Conservation (phyloP, 2,888 invertebrate genomes). For the Drosophila buzzatii region DNA sequence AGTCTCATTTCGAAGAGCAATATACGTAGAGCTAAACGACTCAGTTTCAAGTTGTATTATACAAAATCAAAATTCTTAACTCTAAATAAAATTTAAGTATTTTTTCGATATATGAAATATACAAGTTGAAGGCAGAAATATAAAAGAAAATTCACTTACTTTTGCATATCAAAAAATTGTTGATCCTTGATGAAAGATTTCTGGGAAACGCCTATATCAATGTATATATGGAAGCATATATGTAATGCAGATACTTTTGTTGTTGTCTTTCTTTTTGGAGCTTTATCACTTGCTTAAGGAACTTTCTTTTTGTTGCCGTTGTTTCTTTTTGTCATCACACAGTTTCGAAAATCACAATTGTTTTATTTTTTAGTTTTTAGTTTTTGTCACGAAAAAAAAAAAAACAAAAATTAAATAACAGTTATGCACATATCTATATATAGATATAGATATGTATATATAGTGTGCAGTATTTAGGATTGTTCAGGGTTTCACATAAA, state of each 20-base stretch:
- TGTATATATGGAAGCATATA: not conserved
- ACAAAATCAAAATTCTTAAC: too few relatives aligned
- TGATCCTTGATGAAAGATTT: constrained; percentile 6
- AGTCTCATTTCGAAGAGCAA: too few relatives aligned
- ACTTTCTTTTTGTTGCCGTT: constrained; percentile 68
- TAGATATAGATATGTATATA: not conserved
- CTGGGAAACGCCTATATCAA: not conserved
- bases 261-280: constrained; percentile 7
- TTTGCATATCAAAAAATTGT: constrained; percentile 28
- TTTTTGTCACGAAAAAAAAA: constrained; percentile 61
- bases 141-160: constrained; percentile 25
- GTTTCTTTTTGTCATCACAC: constrained; percentile 77
- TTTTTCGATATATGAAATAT: too few relatives aligned
- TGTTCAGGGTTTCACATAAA: not conserved
- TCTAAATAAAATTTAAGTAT: too few relatives aligned
- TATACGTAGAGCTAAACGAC: not conserved
- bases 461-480: not conserved
- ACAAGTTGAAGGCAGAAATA: too few relatives aligned
- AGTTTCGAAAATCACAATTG: constrained; percentile 68
- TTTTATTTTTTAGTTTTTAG: not conserved
- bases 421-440: not conserved
- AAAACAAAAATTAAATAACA: constrained; percentile 36
- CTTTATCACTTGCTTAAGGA: constrained; percentile 78
- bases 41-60: not conserved
- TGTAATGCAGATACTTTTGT: not conserved